Percentiles rank a stretch among this genome's conserved stretches.
These are phyloP conservation scores for Salvelinus fontinalis DNA, from an alignment of 2,113 vertebrate genomes.

Conservation along the genomic window DNA sequence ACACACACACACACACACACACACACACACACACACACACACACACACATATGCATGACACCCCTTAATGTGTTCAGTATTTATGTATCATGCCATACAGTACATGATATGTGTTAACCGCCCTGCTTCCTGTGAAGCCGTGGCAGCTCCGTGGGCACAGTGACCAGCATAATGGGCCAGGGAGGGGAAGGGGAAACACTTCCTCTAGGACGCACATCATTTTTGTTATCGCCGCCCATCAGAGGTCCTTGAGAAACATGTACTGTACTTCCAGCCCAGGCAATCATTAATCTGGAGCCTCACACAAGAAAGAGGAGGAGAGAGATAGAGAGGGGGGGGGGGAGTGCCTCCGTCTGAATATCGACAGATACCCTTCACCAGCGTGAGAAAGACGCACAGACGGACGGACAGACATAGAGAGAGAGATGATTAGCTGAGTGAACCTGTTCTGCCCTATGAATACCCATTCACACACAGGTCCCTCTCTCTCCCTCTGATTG, in stretches of 20 bases:
- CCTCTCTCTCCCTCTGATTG: constrained; percentile 79
- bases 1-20: background rate
- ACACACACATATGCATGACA: background rate
- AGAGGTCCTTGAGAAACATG: constrained; percentile 63
- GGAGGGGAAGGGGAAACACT: constrained; percentile 50
- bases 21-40: no score
- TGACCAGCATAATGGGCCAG: constrained; percentile 31
- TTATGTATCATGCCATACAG: constrained; percentile 7
- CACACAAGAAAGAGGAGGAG: constrained; percentile 15
- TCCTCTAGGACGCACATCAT: constrained; percentile 55
- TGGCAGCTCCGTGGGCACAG: constrained; percentile 6
- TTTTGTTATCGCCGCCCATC: constrained; percentile 63
- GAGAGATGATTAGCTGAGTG: constrained; percentile 29
- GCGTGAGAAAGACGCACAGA: background rate
- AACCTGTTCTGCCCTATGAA: constrained; percentile 19
- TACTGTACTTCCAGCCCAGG: constrained; percentile 45
- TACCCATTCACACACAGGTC: constrained; percentile 33
- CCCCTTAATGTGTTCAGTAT: background rate
- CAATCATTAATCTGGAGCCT: constrained; percentile 55
- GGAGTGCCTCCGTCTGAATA: no score
- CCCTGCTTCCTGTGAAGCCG: background rate
- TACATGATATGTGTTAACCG: background rate
- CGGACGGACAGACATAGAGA: constrained; percentile 25
- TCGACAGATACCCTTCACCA: background rate
- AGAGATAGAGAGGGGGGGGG: background rate